Conservation (phyloP, 1,140 invertebrate species). For the Drosophila virilis region DNA sequence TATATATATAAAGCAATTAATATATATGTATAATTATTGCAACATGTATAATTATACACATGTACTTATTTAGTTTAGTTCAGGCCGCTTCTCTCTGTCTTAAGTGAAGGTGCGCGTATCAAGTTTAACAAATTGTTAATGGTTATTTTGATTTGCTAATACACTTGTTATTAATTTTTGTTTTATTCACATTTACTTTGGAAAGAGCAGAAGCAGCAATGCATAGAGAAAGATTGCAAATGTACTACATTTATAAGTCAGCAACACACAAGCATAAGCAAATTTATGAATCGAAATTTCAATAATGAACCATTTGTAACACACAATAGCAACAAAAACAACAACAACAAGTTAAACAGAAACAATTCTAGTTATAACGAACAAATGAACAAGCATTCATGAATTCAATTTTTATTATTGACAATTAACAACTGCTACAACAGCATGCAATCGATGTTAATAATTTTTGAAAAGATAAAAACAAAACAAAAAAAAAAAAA, state of each 20-base stretch:
- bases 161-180: constrained; percentile 60
- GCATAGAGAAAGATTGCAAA: constrained; percentile 22
- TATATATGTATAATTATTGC: constrained; percentile 59
- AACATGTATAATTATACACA: constrained; percentile 51
- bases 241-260: constrained; percentile 49
- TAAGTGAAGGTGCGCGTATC: constrained; percentile 26
- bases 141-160: constrained; percentile 64
- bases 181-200: constrained; percentile 59
- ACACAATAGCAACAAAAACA: constrained; percentile 44
- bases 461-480: constrained; percentile 64
- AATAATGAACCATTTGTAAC: constrained; percentile 32
- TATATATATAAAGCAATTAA: neutral
- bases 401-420: constrained; percentile 77
- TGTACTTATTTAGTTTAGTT: constrained; percentile 65
- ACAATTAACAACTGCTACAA: constrained; percentile 75
- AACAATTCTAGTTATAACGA: constrained; percentile 60
- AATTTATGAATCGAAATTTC: constrained; percentile 44
- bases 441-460: constrained; percentile 73
- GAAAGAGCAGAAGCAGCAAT: constrained; percentile 37
- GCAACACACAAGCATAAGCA: constrained; percentile 10
- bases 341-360: constrained; percentile 57
- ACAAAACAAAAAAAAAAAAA: constrained; percentile 15
- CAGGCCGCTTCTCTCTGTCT: constrained; percentile 28
- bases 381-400: constrained; percentile 48
- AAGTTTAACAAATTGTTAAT: constrained; percentile 75